These are phyloP conservation scores for Pollachius pollachius DNA, from an alignment of 2,113 vertebrate species.

Conservation along the genomic window DNA sequence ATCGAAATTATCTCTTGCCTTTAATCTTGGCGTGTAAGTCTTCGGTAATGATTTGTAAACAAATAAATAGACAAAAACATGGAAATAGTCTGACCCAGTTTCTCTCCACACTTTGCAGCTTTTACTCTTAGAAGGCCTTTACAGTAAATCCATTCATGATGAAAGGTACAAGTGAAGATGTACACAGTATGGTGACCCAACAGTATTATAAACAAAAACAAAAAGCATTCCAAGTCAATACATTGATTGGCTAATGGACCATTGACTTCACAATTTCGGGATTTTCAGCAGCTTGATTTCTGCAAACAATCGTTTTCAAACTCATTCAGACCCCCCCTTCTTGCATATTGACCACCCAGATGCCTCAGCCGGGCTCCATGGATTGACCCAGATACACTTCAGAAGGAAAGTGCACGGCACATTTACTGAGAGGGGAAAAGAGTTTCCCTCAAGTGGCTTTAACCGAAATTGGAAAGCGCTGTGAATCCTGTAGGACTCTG, in stretches of 20 bases:
- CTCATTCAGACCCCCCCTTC: neutral
- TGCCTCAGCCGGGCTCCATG: slow-evolving; percentile 20
- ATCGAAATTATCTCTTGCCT: slow-evolving; percentile 29
- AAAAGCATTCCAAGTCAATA: neutral
- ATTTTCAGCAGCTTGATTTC: neutral
- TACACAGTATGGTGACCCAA: too few species aligned
- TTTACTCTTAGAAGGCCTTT: too few species aligned
- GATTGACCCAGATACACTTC: slow-evolving; percentile 48
- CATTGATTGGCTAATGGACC: neutral
- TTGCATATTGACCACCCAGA: slow-evolving; percentile 44
- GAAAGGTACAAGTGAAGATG: too few species aligned
- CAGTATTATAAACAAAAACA: too few species aligned
- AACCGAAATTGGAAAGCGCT: slow-evolving; percentile 30
- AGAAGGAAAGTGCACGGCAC: slow-evolving; percentile 29
- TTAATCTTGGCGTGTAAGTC: slow-evolving; percentile 11
- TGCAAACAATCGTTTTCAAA: slow-evolving; percentile 5
- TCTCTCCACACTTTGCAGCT: neutral
- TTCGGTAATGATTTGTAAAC: slow-evolving; percentile 4
- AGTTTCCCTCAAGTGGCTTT: slow-evolving; percentile 39
- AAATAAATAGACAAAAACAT: slow-evolving; percentile 15
- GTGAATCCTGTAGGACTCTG: slow-evolving; percentile 20
- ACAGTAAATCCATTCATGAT: too few species aligned
- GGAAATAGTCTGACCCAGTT: neutral
- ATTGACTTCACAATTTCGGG: neutral
- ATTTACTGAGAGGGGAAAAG: slow-evolving; percentile 28